phyloP scores from a whole-genome alignment of 2,113 vertebrate genomes.

The Vicugna pacos region DNA sequence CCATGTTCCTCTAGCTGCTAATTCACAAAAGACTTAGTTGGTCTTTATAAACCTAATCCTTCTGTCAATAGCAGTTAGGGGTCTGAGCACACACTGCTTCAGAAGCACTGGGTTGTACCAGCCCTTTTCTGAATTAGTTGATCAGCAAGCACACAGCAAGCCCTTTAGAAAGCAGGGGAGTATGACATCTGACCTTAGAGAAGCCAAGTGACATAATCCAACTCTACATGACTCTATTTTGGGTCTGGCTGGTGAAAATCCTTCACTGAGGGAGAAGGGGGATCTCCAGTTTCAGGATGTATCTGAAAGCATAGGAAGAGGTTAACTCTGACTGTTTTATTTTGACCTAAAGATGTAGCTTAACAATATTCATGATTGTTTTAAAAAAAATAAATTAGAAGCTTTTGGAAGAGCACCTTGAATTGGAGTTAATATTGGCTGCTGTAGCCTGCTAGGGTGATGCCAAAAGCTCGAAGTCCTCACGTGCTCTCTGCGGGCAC shows the following conservation, averaged over 20 bases:
- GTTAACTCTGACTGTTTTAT: constrained; percentile 29
- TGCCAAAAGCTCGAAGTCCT: background rate
- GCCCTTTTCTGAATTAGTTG: constrained; percentile 11
- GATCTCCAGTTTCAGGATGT: background rate
- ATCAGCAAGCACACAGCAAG: background rate
- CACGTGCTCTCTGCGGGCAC: background rate
- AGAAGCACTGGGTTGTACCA: background rate
- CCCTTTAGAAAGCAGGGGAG: constrained; percentile 31
- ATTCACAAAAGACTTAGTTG: background rate
- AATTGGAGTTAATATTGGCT: background rate
- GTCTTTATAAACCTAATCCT: constrained; percentile 58
- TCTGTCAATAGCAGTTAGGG: background rate
- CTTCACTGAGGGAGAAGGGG: background rate
- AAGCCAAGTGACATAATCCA: constrained; percentile 66
- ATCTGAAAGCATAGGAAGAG: constrained; percentile 17
- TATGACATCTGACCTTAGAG: constrained; percentile 60
- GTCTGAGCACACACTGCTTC: background rate
- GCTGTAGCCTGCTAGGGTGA: background rate
- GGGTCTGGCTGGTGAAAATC: constrained; percentile 51
- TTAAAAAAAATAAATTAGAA: constrained; percentile 10
- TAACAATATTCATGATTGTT: constrained; percentile 8
- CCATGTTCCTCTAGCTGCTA: background rate
- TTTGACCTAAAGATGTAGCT: background rate
- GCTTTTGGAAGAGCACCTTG: background rate
- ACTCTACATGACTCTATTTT: constrained; percentile 41